Conservation (phyloP, 1,140 invertebrate species). For the Ptiloglossa arizonensis region DNA sequence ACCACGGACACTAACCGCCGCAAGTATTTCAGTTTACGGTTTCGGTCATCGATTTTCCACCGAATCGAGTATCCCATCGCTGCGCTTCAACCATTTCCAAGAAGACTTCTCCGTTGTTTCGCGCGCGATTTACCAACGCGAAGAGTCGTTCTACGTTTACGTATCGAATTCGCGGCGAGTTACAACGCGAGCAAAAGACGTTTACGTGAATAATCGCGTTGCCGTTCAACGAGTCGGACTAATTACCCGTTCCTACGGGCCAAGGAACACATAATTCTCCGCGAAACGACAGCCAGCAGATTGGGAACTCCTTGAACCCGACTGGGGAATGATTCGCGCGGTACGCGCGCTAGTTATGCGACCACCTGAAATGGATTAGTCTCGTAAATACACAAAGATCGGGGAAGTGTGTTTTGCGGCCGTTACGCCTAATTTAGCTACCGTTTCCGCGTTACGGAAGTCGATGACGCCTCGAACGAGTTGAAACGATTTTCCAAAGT, state of each 20-base stretch:
- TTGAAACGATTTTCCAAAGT: conserved; percentile 6
- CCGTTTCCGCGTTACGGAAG: conserved; percentile 42
- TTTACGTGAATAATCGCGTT: conserved; percentile 61
- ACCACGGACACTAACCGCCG: no score
- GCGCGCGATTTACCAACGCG: not conserved
- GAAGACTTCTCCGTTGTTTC: not conserved
- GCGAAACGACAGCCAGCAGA: conserved; percentile 57
- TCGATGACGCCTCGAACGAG: conserved; percentile 33
- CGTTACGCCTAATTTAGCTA: conserved; percentile 58
- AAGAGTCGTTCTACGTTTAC: not conserved
- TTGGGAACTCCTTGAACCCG: conserved; percentile 56
- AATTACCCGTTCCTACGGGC: conserved; percentile 50
- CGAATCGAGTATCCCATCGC: no score
- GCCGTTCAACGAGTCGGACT: conserved; percentile 49
- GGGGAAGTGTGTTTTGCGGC: conserved; percentile 47
- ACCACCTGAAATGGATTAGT: conserved; percentile 54
- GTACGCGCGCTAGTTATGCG: conserved; percentile 24
- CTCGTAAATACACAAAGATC: conserved; percentile 53
- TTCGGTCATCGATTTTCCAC: no score
- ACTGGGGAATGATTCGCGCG: not conserved
- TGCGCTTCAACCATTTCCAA: not conserved
- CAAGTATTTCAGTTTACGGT: no score
- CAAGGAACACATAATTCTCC: conserved; percentile 55
- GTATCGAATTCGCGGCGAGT: conserved; percentile 23
- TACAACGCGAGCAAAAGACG: conserved; percentile 49